A percentile compares a stretch with the other conserved stretches of the same genome.
Evolutionary conservation across 2,888 invertebrate genomes (phyloP).

Genomic region (Drosophila austrosaltans): DNA sequence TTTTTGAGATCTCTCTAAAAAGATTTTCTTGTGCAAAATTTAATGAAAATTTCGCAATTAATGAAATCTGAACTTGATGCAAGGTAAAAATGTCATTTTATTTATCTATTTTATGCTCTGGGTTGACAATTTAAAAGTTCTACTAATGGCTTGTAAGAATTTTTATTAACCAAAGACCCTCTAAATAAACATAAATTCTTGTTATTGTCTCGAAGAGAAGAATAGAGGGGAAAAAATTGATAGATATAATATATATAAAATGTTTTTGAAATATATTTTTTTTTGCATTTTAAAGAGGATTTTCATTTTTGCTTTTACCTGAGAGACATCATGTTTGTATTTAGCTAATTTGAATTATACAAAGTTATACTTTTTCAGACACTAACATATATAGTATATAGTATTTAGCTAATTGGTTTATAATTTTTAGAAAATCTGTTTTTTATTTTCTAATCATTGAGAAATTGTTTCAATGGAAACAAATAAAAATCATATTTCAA

Average conservation of each 20-base stretch:
- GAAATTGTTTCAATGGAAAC: too few species aligned
- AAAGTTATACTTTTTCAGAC: too few species aligned
- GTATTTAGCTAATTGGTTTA: too few species aligned
- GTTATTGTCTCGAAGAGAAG: conserved; percentile 20
- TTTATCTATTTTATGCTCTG: conserved; percentile 18
- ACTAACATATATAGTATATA: too few species aligned
- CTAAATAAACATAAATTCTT: conserved; percentile 28
- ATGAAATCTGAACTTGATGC: conserved; percentile 44
- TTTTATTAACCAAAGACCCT: conserved; percentile 25
- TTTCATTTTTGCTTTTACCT: too few species aligned
- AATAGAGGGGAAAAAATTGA: neutral
- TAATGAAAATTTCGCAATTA: conserved; percentile 20
- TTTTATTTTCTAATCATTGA: too few species aligned
- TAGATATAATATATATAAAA: neutral
- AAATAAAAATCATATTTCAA: too few species aligned
- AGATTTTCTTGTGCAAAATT: neutral
- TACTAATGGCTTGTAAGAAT: conserved; percentile 53
- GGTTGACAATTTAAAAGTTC: conserved; percentile 42
- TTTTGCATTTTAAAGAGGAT: neutral
- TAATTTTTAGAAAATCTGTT: too few species aligned
- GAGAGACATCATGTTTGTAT: too few species aligned
- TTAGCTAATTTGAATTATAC: too few species aligned
- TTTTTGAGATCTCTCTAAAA: conserved; percentile 8
- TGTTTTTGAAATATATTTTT: neutral
- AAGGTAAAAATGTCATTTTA: conserved; percentile 32